These are phyloP conservation scores for Nyctereutes procyonoides DNA, from an alignment of 2,113 vertebrate species.

Conservation along the genomic window DNA sequence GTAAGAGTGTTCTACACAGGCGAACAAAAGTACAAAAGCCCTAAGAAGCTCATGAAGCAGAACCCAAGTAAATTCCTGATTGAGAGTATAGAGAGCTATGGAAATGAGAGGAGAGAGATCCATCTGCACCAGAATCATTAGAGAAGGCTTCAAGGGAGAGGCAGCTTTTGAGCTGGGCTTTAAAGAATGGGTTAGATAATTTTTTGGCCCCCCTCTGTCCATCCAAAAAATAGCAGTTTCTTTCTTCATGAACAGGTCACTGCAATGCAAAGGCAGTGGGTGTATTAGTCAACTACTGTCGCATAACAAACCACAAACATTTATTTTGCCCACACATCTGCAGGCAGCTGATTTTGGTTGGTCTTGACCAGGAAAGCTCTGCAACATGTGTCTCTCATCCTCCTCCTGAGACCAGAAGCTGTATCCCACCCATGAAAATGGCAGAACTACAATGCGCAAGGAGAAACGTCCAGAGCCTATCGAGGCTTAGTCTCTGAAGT, in stretches of 20 bases:
- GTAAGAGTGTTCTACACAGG: neutral
- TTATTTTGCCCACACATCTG: neutral
- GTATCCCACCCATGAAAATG: neutral
- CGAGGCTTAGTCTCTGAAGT: neutral
- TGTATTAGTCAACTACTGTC: neutral
- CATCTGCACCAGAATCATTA: neutral
- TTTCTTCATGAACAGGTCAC: neutral
- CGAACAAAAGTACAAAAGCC: neutral
- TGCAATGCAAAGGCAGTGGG: neutral
- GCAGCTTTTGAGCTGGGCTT: neutral
- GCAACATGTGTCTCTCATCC: neutral
- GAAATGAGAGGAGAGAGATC: neutral
- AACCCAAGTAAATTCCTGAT: neutral
- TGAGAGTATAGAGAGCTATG: neutral
- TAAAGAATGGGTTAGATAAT: neutral
- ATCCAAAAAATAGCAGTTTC: neutral
- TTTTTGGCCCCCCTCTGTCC: neutral
- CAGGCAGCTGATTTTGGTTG: neutral
- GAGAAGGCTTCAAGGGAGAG: neutral
- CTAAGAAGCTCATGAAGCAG: neutral
- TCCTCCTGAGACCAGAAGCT: neutral
- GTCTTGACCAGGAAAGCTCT: no score
- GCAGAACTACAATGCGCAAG: neutral
- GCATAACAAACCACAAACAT: neutral
- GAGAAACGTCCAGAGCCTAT: neutral